Evolutionary conservation across 2,888 invertebrate genomes (phyloP).

Genomic region (Clivina fossor): DNA sequence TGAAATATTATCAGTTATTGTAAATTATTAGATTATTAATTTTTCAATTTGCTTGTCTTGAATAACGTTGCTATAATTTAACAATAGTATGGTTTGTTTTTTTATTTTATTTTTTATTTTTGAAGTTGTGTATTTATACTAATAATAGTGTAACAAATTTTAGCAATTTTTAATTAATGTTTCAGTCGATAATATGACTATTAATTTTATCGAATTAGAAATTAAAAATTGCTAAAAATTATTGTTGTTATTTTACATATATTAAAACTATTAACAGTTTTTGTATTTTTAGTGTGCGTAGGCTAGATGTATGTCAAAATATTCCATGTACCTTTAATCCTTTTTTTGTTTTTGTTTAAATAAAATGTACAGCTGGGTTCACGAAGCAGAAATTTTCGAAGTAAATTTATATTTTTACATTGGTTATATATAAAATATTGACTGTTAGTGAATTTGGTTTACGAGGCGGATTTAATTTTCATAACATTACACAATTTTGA

Average conservation of each 20-base stretch:
- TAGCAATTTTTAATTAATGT: too few species aligned
- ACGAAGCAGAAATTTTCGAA: conserved; percentile 12
- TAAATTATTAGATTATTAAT: too few species aligned
- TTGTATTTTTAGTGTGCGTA: conserved; percentile 27
- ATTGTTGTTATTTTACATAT: conserved; percentile 20
- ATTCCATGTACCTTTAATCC: conserved; percentile 3
- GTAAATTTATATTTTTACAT: conserved; percentile 9
- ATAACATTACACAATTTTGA: not conserved
- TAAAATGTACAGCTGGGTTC: not conserved
- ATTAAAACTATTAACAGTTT: conserved; percentile 29
- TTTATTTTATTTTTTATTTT: conserved; percentile 20
- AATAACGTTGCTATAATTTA: too few species aligned
- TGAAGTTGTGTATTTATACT: not conserved
- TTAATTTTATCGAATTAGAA: not conserved
- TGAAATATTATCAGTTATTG: too few species aligned
- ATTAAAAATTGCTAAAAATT: not conserved
- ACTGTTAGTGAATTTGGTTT: not conserved
- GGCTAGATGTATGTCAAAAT: conserved; percentile 3
- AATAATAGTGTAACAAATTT: too few species aligned
- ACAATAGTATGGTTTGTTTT: conserved; percentile 19
- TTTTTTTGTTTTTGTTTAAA: conserved; percentile 7
- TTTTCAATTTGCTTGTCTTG: too few species aligned
- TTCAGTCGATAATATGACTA: too few species aligned
- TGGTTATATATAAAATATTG: conserved; percentile 8
- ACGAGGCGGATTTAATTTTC: not conserved